phyloP scores from a whole-genome alignment of 2,797 vertebrate species.

The Crenuchus spilurus region DNA sequence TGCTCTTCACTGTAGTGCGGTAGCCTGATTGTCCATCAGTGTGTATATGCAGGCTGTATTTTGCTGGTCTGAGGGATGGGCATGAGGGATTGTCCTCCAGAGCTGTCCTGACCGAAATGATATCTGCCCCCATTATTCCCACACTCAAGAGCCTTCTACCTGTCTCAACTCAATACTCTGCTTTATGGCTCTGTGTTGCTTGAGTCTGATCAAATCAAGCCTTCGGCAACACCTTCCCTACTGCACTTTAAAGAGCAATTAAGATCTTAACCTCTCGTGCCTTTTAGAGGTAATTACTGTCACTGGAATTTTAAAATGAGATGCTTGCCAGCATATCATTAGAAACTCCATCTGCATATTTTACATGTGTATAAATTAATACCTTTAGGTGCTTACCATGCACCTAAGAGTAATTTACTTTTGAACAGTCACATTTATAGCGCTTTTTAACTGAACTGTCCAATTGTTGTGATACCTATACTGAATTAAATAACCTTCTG shows the following conservation, averaged over 20 bases:
- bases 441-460: not conserved
- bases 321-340: not conserved
- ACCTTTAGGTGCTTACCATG: not conserved
- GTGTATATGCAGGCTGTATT: constrained; percentile 37
- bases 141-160: not conserved
- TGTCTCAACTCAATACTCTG: not conserved
- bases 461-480: not conserved
- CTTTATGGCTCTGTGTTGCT: not conserved
- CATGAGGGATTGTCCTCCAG: not conserved
- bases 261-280: constrained; percentile 26
- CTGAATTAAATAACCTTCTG: not conserved
- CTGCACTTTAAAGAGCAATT: constrained; percentile 30
- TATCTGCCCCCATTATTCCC: constrained; percentile 16
- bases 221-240: not conserved
- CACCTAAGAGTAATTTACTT: not conserved
- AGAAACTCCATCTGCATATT: not conserved
- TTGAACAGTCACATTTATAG: not conserved
- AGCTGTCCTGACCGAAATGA: constrained; percentile 24
- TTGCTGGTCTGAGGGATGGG: not conserved
- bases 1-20: constrained; percentile 37
- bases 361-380: not conserved
- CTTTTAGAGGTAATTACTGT: constrained; percentile 3
- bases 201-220: constrained; percentile 5
- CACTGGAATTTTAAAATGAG: constrained; percentile 13
- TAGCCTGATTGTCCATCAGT: constrained; percentile 14